phyloP scores from a whole-genome alignment of 2,888 invertebrate genomes.

The Cinara cedri region DNA sequence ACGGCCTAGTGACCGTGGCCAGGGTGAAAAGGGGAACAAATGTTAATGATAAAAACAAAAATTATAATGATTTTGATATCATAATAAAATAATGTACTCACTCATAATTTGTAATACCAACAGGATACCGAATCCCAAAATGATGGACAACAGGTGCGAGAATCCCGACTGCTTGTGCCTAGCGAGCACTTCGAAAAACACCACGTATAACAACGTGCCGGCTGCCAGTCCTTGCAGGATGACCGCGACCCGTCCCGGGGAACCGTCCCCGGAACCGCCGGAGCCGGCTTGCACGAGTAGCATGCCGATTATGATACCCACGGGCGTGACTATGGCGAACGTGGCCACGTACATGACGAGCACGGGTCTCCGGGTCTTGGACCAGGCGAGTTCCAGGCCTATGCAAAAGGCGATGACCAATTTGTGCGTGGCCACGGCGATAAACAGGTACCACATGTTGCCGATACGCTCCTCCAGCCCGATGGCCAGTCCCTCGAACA shows the following conservation, averaged over 20 bases:
- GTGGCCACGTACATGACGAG: constrained; percentile 69
- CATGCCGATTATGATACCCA: constrained; percentile 73
- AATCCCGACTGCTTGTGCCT: constrained; percentile 71
- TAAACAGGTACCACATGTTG: constrained; percentile 71
- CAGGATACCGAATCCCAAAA: constrained; percentile 69
- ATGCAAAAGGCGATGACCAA: constrained; percentile 73
- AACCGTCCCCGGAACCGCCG: constrained; percentile 63
- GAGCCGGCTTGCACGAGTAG: constrained; percentile 64
- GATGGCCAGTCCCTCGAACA: constrained; percentile 78
- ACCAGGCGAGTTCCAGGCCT: constrained; percentile 70
- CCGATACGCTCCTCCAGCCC: constrained; percentile 73
- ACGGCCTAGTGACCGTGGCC: too few relatives aligned
- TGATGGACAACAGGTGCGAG: constrained; percentile 67
- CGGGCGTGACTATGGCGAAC: constrained; percentile 72
- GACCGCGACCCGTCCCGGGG: constrained; percentile 65
- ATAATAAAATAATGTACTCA: constrained; percentile 58
- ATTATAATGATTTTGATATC: too few relatives aligned
- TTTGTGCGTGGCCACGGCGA: constrained; percentile 73
- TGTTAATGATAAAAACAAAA: too few relatives aligned
- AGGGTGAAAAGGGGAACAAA: too few relatives aligned
- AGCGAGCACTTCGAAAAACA: constrained; percentile 81
- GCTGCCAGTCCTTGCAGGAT: constrained; percentile 75
- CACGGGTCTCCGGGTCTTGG: constrained; percentile 65
- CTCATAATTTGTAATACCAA: constrained; percentile 63
- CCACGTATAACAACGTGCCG: constrained; percentile 80